A percentile compares a stretch with the other conserved stretches of the same genome.
Evolutionary conservation across 2,797 vertebrate species (phyloP).

Genomic region (Crocidura indochinensis): DNA sequence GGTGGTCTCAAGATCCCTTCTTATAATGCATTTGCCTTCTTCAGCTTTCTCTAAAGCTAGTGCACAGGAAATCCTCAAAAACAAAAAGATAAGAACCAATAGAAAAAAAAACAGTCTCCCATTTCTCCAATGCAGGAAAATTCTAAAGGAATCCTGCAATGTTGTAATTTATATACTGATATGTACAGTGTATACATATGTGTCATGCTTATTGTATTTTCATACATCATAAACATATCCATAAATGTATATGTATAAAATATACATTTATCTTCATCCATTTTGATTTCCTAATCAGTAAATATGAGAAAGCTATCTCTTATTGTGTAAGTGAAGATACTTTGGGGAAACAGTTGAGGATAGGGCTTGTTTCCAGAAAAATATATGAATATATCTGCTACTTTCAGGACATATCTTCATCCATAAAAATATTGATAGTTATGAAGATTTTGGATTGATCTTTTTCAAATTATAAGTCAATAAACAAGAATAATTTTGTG

Average conservation of each 20-base stretch:
- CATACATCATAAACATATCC: too few species aligned
- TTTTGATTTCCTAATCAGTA: neutral
- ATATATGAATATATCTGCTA: too few species aligned
- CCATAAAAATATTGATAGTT: neutral
- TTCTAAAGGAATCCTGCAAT: neutral
- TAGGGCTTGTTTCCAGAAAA: too few species aligned
- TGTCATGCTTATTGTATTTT: neutral
- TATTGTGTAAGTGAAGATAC: neutral
- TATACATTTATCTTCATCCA: neutral
- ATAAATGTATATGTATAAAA: neutral
- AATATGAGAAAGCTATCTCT: neutral
- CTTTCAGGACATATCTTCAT: too few species aligned
- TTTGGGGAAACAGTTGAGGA: neutral
- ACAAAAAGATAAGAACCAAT: neutral
- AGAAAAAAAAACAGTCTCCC: neutral
- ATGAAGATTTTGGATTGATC: neutral
- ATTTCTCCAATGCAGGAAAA: neutral
- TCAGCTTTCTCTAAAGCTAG: neutral
- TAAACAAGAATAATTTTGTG: neutral
- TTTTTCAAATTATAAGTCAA: neutral
- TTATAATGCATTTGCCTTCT: neutral
- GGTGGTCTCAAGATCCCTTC: neutral
- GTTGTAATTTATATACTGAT: neutral
- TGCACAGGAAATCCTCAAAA: neutral
- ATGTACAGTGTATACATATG: neutral